These are phyloP conservation scores for Wiebesia pumilae DNA, from an alignment of 1,140 invertebrate genomes.

Conservation along the genomic window DNA sequence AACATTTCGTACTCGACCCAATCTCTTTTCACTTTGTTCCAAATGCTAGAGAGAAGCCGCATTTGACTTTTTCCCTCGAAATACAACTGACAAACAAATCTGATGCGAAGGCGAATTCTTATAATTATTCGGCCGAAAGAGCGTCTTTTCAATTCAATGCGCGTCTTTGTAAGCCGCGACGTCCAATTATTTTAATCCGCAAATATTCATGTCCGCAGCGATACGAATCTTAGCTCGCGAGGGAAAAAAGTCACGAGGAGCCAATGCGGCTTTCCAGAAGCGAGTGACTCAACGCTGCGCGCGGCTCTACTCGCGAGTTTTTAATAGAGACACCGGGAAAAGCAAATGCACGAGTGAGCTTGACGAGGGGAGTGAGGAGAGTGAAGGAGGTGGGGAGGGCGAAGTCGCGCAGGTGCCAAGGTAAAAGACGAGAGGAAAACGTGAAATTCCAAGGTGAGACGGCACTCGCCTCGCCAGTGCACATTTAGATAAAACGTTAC, in stretches of 20 bases:
- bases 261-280: neutral
- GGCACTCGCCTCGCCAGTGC: neutral
- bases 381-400: neutral
- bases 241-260: no score
- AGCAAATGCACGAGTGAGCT: neutral
- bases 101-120: neutral
- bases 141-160: neutral
- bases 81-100: neutral
- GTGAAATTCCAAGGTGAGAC: slow-evolving; percentile 47
- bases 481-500: slow-evolving; percentile 15
- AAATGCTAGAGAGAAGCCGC: neutral
- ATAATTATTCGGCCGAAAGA: neutral
- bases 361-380: neutral
- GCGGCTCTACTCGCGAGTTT: neutral
- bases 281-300: slow-evolving; percentile 15
- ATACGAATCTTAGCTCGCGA: neutral
- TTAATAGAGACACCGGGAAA: slow-evolving; percentile 26
- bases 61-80: neutral
- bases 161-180: neutral
- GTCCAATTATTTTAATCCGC: neutral
- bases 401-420: slow-evolving; percentile 32
- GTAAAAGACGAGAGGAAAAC: slow-evolving; percentile 39
- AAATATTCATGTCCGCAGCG: neutral
- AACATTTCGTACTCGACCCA: neutral
- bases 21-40: neutral